These are phyloP conservation scores for Epistrophe grossulariae DNA, from an alignment of 2,888 invertebrate species.

Conservation along the genomic window DNA sequence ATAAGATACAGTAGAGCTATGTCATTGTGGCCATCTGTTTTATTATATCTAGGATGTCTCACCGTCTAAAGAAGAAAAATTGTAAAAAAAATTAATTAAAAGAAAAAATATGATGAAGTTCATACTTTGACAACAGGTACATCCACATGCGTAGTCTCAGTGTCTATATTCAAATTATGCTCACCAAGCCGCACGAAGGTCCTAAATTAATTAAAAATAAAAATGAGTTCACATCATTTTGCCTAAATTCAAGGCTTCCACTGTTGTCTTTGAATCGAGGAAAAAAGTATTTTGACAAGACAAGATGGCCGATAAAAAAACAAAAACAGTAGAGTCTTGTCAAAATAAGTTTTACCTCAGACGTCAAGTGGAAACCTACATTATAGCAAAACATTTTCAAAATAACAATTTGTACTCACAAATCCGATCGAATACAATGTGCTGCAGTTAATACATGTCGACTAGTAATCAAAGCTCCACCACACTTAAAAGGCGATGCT, in stretches of 20 bases:
- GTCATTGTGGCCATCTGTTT: constrained; percentile 87
- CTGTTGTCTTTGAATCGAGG: no score
- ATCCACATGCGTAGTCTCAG: constrained; percentile 86
- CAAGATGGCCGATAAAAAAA: no score
- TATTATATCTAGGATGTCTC: constrained; percentile 79
- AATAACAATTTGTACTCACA: constrained; percentile 80
- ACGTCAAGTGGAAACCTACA: no score
- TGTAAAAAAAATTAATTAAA: background rate
- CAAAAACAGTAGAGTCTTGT: no score
- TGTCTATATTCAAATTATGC: constrained; percentile 87
- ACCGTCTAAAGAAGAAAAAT: constrained; percentile 76
- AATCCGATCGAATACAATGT: constrained; percentile 80
- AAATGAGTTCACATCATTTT: no score
- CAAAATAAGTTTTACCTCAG: no score
- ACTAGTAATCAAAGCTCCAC: constrained; percentile 85
- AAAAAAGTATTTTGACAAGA: no score
- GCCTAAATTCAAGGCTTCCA: no score
- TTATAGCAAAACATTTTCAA: no score
- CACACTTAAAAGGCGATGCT: constrained; percentile 82
- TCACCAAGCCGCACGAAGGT: constrained; percentile 91
- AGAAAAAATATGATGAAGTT: constrained; percentile 55
- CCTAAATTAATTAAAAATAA: constrained; percentile 81
- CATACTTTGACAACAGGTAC: constrained; percentile 85
- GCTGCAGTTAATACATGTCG: constrained; percentile 88
- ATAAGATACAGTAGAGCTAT: constrained; percentile 90